Base-by-base conservation (phyloP, 2,113 vertebrate genomes). In the Puntigrus tetrazona region DNA sequence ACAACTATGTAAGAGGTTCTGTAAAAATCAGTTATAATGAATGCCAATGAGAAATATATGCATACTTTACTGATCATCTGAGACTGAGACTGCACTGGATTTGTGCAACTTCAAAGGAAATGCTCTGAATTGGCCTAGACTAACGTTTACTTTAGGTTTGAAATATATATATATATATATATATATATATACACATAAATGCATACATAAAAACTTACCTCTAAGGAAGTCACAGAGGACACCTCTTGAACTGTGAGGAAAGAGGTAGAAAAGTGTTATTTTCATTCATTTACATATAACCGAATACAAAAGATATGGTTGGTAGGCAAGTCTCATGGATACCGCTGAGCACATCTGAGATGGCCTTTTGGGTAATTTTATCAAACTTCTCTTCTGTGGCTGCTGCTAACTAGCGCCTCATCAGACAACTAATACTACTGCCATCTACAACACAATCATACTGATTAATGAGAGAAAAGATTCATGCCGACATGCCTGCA, bases 161-260 rank as follows among this genome's bases (percentile, higher is more conserved):
- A 74, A 55, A 72, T 38, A 1, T 36, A 52, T 7, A 4, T 27
- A 18, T 47, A 5, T 5, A 38, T 38, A 38, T 38, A 38, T 36
- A 36, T 36, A 36, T 5, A 5, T 25, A n/a, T n/a, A 75, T 13
- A 59, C 16, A 90, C 97, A 75, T 98, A 99, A 97, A n/a, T n/a
- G n/a, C n/a, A n/a, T n/a, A n/a, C n/a, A n/a, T n/a, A n/a, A n/a
- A n/a, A n/a, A n/a, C n/a, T n/a, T n/a, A n/a, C n/a, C 97, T 98
- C 96, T 89, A 99, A 94, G 98, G 98, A 67, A 99, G 89, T 96
- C 96, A 84, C 97, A 99, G 74, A 99, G 97, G 92, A 99, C n/a
- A 99, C 67, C 97, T 94, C 82, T 95, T 96, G 94, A 98, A 99
- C 98, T 99, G 95, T 88, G 82, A 57, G 27, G 13, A 87, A 50